These are phyloP conservation scores for Gandaritis pyraliata DNA, from an alignment of 2,888 invertebrate genomes.

Conservation along the genomic window DNA sequence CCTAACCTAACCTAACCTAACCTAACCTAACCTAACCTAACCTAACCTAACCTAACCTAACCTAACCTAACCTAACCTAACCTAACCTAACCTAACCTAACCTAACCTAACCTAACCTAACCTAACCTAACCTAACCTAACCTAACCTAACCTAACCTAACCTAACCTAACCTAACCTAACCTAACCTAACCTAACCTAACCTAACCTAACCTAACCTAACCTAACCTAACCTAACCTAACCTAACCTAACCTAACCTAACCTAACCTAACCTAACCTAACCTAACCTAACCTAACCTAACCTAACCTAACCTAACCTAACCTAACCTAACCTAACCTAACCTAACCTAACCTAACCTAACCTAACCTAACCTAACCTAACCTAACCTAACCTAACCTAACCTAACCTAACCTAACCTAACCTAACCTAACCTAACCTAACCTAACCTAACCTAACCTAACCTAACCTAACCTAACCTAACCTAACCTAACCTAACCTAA, in stretches of 20 bases:
- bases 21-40: conserved; percentile 33
- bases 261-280: conserved; percentile 37
- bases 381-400: conserved; percentile 32
- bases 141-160: conserved; percentile 33
- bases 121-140: conserved; percentile 32
- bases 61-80: conserved; percentile 39
- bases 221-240: conserved; percentile 34
- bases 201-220: conserved; percentile 33
- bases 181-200: conserved; percentile 35
- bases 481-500: conserved; percentile 35
- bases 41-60: conserved; percentile 34
- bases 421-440: conserved; percentile 37
- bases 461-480: conserved; percentile 37
- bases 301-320: conserved; percentile 32
- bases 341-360: conserved; percentile 34
- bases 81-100: conserved; percentile 36
- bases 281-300: conserved; percentile 38
- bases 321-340: conserved; percentile 27
- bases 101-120: conserved; percentile 37
- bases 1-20: conserved; percentile 40
- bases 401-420: conserved; percentile 37
- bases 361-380: conserved; percentile 34
- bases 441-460: conserved; percentile 39
- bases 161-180: conserved; percentile 32
- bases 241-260: conserved; percentile 39